phyloP scores from a whole-genome alignment of 2,888 invertebrate genomes.

The Conistra vaccinii region DNA sequence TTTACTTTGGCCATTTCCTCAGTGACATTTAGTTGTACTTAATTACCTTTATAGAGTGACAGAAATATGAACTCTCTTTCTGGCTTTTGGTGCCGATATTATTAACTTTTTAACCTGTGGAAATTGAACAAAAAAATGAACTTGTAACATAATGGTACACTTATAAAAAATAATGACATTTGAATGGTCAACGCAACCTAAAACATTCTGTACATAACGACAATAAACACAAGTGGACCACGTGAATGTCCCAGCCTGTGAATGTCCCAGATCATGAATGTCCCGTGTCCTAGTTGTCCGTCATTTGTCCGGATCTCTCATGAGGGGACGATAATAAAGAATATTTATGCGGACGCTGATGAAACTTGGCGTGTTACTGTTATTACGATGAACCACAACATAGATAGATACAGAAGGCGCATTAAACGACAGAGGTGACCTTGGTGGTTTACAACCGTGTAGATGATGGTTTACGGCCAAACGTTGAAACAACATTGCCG shows the following conservation, averaged over 20 bases:
- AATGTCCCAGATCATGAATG: constrained; percentile 22
- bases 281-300: constrained; percentile 33
- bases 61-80: not conserved
- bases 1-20: not conserved
- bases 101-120: not conserved
- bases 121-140: not conserved
- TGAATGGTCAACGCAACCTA: not conserved
- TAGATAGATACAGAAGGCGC: constrained; percentile 1
- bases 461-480: too few species aligned
- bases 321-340: constrained; percentile 55
- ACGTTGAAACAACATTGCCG: too few species aligned
- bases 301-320: constrained; percentile 36
- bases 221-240: constrained; percentile 11
- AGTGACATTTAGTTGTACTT: not conserved
- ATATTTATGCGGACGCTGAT: constrained; percentile 61
- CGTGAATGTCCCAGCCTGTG: not conserved
- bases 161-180: not conserved
- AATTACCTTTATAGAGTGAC: not conserved
- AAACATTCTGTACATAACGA: not conserved
- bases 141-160: not conserved
- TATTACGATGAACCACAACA: constrained; percentile 11
- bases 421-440: too few species aligned
- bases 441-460: too few species aligned
- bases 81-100: not conserved
- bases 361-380: constrained; percentile 38